A percentile compares a stretch with the other conserved stretches of the same genome.
Conservation (phyloP, 2,888 invertebrate species). For the Pseudococcus jackbeardsleyi region DNA sequence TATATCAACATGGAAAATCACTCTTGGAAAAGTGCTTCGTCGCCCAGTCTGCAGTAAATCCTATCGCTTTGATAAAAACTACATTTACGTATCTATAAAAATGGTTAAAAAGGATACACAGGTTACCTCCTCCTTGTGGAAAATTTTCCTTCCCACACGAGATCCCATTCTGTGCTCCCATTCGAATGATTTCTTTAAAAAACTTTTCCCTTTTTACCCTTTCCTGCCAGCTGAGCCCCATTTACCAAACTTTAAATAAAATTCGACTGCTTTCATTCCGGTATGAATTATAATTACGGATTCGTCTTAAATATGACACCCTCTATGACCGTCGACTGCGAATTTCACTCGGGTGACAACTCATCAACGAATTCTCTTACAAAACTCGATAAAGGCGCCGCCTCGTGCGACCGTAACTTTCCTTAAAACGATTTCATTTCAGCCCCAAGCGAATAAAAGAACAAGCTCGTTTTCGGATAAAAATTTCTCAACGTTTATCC, state of each 20-base stretch:
- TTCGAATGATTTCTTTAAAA: too few relatives aligned
- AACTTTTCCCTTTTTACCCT: too few relatives aligned
- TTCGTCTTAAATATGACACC: too few relatives aligned
- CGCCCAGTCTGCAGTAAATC: background rate
- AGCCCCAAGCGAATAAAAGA: background rate
- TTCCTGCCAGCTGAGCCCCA: too few relatives aligned
- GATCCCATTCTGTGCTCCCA: too few relatives aligned
- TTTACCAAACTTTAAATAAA: too few relatives aligned
- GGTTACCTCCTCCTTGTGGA: background rate
- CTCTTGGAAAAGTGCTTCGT: conserved; percentile 7
- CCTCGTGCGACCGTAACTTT: background rate
- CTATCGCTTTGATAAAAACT: background rate
- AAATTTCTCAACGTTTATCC: too few relatives aligned
- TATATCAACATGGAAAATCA: conserved; percentile 19
- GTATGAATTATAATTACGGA: too few relatives aligned
- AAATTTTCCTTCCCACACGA: background rate
- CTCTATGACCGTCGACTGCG: too few relatives aligned
- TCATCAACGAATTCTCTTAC: background rate
- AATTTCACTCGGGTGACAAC: background rate
- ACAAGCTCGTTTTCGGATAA: background rate
- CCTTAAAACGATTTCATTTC: background rate
- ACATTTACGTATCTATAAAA: background rate
- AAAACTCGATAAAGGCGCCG: background rate
- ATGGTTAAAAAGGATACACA: background rate
- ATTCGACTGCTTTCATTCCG: too few relatives aligned